Conservation (phyloP, 2,113 vertebrate species). For the Empidonax alnorum region DNA sequence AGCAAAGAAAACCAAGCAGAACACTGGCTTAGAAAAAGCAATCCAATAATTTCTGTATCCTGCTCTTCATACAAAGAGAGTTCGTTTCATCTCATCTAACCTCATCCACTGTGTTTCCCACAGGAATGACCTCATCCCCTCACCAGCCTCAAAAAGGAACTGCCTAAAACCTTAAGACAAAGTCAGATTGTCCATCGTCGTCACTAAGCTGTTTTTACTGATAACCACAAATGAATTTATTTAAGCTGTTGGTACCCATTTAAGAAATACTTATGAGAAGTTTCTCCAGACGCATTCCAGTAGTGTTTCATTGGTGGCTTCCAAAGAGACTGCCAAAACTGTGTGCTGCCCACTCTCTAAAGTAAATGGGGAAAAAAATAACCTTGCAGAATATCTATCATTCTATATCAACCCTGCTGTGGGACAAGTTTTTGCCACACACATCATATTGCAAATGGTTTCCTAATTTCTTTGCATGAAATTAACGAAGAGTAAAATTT, state of each 20-base stretch:
- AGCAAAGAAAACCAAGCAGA: background rate
- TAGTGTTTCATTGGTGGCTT: background rate
- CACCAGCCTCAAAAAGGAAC: background rate
- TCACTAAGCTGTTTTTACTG: background rate
- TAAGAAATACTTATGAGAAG: background rate
- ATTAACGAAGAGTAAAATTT: background rate
- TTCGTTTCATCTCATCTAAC: background rate
- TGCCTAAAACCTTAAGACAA: background rate
- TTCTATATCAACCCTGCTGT: fast-evolving
- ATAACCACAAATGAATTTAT: background rate
- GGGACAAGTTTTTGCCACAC: background rate
- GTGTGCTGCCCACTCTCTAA: background rate
- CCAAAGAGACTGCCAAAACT: background rate
- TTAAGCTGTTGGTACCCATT: background rate
- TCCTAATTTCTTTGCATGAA: background rate
- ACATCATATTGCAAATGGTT: background rate
- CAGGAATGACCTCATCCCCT: background rate
- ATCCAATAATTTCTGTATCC: background rate
- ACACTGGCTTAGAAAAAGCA: fast-evolving
- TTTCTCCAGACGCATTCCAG: background rate
- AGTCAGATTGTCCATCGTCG: background rate
- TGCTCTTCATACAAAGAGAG: background rate
- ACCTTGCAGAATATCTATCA: background rate
- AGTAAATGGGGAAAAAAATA: background rate
- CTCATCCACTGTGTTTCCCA: background rate